Base-by-base conservation (phyloP, 2,888 invertebrate genomes). In the Acronicta psi region DNA sequence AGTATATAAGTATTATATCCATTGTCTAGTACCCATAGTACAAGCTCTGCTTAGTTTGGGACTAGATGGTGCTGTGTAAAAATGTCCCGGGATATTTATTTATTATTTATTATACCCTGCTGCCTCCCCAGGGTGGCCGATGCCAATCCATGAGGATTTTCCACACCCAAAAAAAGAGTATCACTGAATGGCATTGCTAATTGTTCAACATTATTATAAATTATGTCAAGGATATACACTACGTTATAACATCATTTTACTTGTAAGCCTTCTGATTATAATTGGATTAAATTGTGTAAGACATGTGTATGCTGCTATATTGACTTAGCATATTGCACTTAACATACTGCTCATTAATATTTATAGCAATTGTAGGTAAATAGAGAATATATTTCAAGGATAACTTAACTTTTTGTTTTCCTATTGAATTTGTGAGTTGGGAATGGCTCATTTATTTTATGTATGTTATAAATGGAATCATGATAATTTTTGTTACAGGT, bases 401-500 rank as follows among this genome's bases (percentile, higher is more conserved):
- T 29, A 59, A 3, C 2, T 38, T n/a, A n/a, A n/a, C n/a, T 11
- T 25, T 17, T 10, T 0, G 2, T 38, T 44, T 52, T 34, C 0
- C 6, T 37, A 42, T 13, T 14, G 14, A 17, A 10, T 29, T 0
- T 47, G 10, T 31, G 3, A 31, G 1, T 7, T 25, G 9, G 11
- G 29, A 11, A 1, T 29, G 11, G 29, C 29, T 29, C 29, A 1
- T 29, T 29, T 29, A 11, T 29, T 10, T 34, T 37, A 43, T 18
- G 14, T 11, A 11, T 11, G 17, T 17, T 17, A 17, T 38, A 31
- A 53, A 6, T 4, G n/a, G n/a, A n/a, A 7, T 6, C 36, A 38
- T 45, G 34, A 57, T 71, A 66, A n/a, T n/a, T n/a, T n/a, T 76
- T 44, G 44, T 92, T 92, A 49, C 82, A 94, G 94, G 96, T 98